A percentile compares a stretch with the other conserved stretches of the same genome.
Evolutionary conservation across 2,888 invertebrate species (phyloP).

Genomic region (Neoitamus cyanurus): DNA sequence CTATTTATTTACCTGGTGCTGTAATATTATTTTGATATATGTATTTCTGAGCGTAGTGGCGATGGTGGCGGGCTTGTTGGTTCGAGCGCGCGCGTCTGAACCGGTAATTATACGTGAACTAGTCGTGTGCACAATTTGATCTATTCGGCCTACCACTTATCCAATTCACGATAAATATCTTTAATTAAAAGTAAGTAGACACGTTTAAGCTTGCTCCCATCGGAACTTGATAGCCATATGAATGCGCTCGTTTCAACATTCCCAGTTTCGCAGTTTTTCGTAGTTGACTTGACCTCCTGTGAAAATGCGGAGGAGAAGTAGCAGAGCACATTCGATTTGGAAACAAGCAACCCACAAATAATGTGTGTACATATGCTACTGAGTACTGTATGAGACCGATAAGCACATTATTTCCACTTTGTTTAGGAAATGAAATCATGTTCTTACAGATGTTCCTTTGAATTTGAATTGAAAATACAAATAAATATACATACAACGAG

Average conservation of each 20-base stretch:
- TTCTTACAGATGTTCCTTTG: no score
- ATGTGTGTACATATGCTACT: no score
- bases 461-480: no score
- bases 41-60: background rate
- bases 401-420: no score
- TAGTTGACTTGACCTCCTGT: background rate
- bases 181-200: background rate
- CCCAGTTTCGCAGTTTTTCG: background rate
- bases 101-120: background rate
- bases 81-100: background rate
- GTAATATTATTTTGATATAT: conserved; percentile 5
- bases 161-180: background rate
- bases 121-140: background rate
- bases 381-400: no score
- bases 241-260: background rate
- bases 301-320: background rate
- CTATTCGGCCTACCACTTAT: background rate
- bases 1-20: background rate
- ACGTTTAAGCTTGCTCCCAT: background rate
- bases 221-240: background rate
- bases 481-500: no score
- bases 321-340: no score
- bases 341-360: no score
- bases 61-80: background rate
- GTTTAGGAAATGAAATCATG: no score